Evolutionary conservation across 2,888 invertebrate genomes (phyloP).

Genomic region (Rhodophaea formosa): DNA sequence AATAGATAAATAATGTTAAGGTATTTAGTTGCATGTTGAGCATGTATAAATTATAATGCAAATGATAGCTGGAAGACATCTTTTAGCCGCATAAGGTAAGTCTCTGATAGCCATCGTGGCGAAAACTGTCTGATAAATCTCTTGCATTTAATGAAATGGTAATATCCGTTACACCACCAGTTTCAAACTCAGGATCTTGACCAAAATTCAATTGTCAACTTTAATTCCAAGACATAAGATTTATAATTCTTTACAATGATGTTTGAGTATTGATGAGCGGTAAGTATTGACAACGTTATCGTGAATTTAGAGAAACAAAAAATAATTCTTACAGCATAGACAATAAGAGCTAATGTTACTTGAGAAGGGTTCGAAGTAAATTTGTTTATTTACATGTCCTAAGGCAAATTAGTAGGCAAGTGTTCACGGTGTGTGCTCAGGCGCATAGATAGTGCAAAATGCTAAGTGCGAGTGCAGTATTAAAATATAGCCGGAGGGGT

Average conservation of each 20-base stretch:
- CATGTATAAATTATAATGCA: constrained; percentile 4
- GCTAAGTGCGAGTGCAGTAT: constrained; percentile 47
- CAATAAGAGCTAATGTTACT: background rate
- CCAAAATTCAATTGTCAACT: background rate
- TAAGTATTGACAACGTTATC: background rate
- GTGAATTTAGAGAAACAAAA: background rate
- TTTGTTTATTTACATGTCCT: constrained; percentile 30
- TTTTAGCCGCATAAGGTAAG: background rate
- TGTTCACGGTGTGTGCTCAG: constrained; percentile 40
- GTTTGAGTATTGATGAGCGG: background rate
- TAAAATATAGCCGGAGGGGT: constrained; percentile 38
- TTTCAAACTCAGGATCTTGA: too few species aligned
- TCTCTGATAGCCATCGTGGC: constrained; percentile 4
- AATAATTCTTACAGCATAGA: background rate
- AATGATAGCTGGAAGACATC: background rate
- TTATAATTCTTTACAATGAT: constrained; percentile 3
- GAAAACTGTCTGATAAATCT: background rate
- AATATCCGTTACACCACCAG: background rate
- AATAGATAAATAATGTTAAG: too few species aligned
- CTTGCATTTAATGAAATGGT: background rate
- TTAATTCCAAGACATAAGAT: constrained; percentile 8
- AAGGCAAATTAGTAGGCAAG: constrained; percentile 52
- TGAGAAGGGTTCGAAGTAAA: background rate
- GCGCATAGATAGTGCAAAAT: constrained; percentile 48
- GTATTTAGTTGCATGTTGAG: background rate